Conservation (phyloP, 2,797 vertebrate genomes). For the Argentina silus region DNA sequence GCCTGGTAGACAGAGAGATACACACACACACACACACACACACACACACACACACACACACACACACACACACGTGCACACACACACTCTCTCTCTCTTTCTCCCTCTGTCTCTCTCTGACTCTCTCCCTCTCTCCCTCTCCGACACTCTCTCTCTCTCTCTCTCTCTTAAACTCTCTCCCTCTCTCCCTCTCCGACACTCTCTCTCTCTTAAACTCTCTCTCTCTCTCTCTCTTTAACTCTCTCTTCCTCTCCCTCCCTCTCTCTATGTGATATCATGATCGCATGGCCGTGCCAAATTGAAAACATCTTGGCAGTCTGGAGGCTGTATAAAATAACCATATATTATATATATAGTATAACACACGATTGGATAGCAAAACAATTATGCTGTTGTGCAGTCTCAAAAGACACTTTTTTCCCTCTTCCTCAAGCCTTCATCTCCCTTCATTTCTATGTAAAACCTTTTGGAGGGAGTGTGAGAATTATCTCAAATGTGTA, state of each 20-base stretch:
- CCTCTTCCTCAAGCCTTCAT: conserved; percentile 43
- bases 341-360: conserved; percentile 83
- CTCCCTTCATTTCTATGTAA: conserved; percentile 69
- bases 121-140: not conserved
- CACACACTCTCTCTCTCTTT: not conserved
- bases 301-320: conserved; percentile 87
- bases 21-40: not conserved
- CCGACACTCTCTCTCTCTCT: not conserved
- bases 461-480: conserved; percentile 66
- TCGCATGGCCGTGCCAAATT: conserved; percentile 84
- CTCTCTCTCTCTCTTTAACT: conserved; percentile 4
- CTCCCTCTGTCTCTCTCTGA: conserved; percentile 32
- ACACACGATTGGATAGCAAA: conserved; percentile 79
- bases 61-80: not conserved
- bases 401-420: conserved; percentile 70
- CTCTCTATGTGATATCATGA: conserved; percentile 82
- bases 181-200: conserved; percentile 35
- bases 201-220: conserved; percentile 18
- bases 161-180: conserved; percentile 35
- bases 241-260: conserved; percentile 6
- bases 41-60: not conserved
- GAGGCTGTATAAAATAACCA: conserved; percentile 84
- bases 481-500: conserved; percentile 71
- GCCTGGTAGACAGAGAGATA: conserved; percentile 70
- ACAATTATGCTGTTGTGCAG: conserved; percentile 81